Evolutionary conservation across 2,113 vertebrate genomes (phyloP).

Genomic region (Heterotilapia buettikoferi): DNA sequence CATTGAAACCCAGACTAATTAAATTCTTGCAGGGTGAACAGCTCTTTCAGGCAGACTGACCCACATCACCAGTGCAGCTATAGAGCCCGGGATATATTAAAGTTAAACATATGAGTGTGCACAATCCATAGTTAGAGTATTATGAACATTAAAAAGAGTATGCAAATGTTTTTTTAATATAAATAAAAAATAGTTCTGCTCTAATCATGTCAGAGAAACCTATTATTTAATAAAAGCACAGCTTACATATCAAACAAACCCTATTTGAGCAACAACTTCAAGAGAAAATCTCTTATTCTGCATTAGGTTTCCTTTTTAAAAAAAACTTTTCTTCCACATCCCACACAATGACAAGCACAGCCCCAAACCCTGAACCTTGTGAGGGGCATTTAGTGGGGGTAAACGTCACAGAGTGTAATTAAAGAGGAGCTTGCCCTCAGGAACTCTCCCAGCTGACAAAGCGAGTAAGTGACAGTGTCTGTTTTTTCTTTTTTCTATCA

Average conservation of each 20-base stretch:
- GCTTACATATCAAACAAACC: not conserved
- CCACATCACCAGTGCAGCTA: not conserved
- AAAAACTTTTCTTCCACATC: not conserved
- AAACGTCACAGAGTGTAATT: constrained; percentile 52
- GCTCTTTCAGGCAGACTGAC: not conserved
- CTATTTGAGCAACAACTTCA: not conserved
- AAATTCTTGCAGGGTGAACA: not conserved
- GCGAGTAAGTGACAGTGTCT: constrained; percentile 47
- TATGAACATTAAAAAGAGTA: not conserved
- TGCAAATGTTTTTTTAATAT: not conserved
- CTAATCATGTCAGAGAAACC: not conserved
- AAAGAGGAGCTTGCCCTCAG: constrained; percentile 47
- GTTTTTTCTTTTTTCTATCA: constrained; percentile 27
- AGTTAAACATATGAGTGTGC: not conserved
- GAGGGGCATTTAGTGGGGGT: constrained; percentile 7
- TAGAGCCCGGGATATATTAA: not conserved
- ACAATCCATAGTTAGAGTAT: not conserved
- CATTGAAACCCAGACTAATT: not conserved
- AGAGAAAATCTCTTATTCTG: not conserved
- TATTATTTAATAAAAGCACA: not conserved
- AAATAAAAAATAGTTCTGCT: not conserved
- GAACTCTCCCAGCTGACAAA: constrained; percentile 28
- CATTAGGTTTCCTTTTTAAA: not conserved
- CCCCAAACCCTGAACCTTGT: not conserved
- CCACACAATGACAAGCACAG: constrained; percentile 5